Conservation (phyloP, 2,888 invertebrate species). For the Oscheius myriophilus region DNA sequence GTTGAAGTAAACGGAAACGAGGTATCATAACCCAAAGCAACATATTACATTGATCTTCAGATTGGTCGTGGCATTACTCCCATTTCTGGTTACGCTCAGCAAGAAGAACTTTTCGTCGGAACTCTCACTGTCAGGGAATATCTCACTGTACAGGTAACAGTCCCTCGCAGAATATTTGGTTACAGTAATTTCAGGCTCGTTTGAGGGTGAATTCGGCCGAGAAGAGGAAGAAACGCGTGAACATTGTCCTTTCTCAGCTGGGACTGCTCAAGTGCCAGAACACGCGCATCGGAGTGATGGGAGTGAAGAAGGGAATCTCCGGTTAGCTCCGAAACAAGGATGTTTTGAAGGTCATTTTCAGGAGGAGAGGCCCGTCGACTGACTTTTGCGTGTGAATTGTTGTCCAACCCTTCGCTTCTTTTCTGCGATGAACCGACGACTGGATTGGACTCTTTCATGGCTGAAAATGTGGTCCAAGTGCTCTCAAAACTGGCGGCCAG, state of each 20-base stretch:
- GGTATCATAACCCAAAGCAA: too few relatives aligned
- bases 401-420: slow-evolving; percentile 89
- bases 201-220: slow-evolving; percentile 78
- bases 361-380: slow-evolving; percentile 79
- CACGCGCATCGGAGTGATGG: slow-evolving; percentile 88
- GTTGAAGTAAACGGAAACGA: slow-evolving; percentile 61
- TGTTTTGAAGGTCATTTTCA: slow-evolving; percentile 83
- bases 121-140: slow-evolving; percentile 70
- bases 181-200: slow-evolving; percentile 36
- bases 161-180: background rate
- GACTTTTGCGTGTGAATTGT: slow-evolving; percentile 89
- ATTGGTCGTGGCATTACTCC: slow-evolving; percentile 57
- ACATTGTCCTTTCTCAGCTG: slow-evolving; percentile 81
- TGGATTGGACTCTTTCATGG: slow-evolving; percentile 95
- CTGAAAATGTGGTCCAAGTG: slow-evolving; percentile 84
- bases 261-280: slow-evolving; percentile 88
- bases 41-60: too few relatives aligned
- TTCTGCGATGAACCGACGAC: slow-evolving; percentile 94
- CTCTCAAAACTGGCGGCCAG: slow-evolving; percentile 66
- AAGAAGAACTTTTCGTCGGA: slow-evolving; percentile 69
- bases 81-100: slow-evolving; percentile 68
- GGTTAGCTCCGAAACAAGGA: slow-evolving; percentile 30
- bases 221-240: slow-evolving; percentile 46
- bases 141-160: slow-evolving; percentile 71
- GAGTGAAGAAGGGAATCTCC: slow-evolving; percentile 76